phyloP scores from a whole-genome alignment of 2,888 invertebrate species.

The Callinectes sapidus region DNA sequence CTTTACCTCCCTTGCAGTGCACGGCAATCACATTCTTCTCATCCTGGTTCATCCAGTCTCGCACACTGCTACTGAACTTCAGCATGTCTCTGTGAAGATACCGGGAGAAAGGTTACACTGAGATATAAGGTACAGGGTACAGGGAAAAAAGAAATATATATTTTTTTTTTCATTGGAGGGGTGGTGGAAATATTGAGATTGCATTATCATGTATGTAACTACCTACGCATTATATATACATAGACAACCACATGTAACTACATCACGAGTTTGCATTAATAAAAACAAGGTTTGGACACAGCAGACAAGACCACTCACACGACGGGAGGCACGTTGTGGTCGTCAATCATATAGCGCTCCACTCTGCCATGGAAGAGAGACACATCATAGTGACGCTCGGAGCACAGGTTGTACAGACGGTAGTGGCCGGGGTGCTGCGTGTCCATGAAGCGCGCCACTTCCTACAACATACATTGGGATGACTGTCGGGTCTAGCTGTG shows the following conservation, averaged over 20 bases:
- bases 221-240: not conserved
- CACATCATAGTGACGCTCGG: constrained; percentile 77
- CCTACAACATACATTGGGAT: constrained; percentile 74
- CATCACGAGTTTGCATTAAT: too few species aligned
- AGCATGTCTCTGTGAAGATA: constrained; percentile 76
- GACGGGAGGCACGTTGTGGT: constrained; percentile 78
- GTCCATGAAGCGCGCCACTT: constrained; percentile 78
- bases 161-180: too few species aligned
- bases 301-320: constrained; percentile 74
- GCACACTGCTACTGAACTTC: constrained; percentile 76
- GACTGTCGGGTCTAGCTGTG: not conserved
- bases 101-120: not conserved
- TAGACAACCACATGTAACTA: not conserved
- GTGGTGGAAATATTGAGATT: too few species aligned
- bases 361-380: constrained; percentile 76
- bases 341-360: constrained; percentile 77
- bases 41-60: constrained; percentile 76
- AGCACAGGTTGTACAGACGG: constrained; percentile 78
- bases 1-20: constrained; percentile 79
- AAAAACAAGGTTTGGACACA: too few species aligned
- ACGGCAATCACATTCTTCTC: constrained; percentile 77
- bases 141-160: not conserved
- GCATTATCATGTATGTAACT: too few species aligned
- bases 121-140: not conserved
- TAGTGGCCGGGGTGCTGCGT: constrained; percentile 77